Percentiles rank a stretch among this genome's conserved stretches.
Evolutionary conservation across 2,113 vertebrate genomes (phyloP).

Genomic region (Saimiri boliviensis): DNA sequence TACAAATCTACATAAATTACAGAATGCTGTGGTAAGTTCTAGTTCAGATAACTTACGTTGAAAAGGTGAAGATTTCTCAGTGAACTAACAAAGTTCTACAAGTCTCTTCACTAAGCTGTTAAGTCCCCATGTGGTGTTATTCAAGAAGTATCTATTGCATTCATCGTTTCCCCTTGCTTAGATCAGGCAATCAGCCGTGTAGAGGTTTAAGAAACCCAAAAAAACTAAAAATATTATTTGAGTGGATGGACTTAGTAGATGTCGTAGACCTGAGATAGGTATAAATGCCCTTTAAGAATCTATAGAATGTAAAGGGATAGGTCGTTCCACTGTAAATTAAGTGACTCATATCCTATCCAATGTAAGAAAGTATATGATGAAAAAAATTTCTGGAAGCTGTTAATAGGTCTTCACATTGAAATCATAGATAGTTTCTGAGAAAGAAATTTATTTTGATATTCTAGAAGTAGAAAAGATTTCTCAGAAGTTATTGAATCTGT

Average conservation of each 20-base stretch:
- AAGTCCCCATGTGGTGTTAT: background rate
- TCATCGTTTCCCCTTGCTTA: constrained; percentile 15
- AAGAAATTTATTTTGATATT: constrained; percentile 65
- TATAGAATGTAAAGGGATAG: background rate
- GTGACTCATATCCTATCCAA: constrained; percentile 54
- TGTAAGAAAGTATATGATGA: constrained; percentile 34
- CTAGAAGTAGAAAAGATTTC: constrained; percentile 63
- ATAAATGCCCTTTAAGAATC: constrained; percentile 29
- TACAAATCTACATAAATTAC: constrained; percentile 8
- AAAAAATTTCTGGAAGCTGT: constrained; percentile 55
- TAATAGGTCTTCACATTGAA: constrained; percentile 57
- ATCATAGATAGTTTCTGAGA: constrained; percentile 61
- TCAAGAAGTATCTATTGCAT: background rate
- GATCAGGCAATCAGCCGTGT: background rate
- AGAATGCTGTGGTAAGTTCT: constrained; percentile 5
- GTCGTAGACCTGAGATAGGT: background rate
- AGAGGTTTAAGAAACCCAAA: background rate
- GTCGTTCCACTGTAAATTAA: constrained; percentile 3
- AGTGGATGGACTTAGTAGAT: background rate
- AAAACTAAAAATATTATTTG: background rate
- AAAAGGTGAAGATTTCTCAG: constrained; percentile 13
- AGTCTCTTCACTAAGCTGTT: background rate
- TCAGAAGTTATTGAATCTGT: constrained; percentile 55
- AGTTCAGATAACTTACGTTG: background rate
- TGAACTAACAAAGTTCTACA: background rate